Evolutionary conservation across 2,113 vertebrate genomes (phyloP).

Genomic region (Mesocricetus auratus): DNA sequence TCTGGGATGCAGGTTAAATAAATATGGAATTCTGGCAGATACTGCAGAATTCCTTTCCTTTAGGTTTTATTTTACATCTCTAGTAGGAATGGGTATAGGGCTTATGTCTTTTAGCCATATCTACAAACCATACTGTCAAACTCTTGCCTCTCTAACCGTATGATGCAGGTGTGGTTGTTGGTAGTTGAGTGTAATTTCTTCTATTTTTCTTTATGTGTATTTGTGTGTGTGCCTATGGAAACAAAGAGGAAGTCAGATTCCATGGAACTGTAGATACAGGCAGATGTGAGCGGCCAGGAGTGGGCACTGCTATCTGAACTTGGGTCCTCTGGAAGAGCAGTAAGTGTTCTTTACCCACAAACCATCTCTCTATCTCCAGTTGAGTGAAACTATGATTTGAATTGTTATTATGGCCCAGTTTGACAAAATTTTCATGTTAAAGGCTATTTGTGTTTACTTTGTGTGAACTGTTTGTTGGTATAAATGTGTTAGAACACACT

Average conservation of each 20-base stretch:
- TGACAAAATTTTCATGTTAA: slow-evolving; percentile 34
- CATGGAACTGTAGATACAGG: not conserved
- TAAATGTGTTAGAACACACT: not conserved
- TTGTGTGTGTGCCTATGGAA: not conserved
- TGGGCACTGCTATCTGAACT: not conserved
- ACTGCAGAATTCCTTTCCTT: not conserved
- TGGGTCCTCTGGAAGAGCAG: not conserved
- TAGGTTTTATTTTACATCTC: not conserved
- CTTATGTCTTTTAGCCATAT: not conserved
- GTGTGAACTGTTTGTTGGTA: not conserved
- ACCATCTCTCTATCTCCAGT: not conserved
- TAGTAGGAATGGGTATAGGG: not conserved
- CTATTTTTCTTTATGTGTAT: not conserved
- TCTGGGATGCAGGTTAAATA: not conserved
- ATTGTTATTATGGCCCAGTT: slow-evolving; percentile 31
- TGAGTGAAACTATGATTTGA: slow-evolving; percentile 15
- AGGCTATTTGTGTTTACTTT: slow-evolving; percentile 22
- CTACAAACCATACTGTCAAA: not conserved
- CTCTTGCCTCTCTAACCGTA: not conserved
- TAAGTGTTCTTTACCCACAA: not conserved
- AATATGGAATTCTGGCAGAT: not conserved
- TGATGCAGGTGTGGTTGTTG: not conserved
- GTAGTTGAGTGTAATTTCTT: not conserved
- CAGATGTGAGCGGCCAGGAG: not conserved
- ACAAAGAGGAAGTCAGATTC: not conserved